Evolutionary conservation across 2,113 vertebrate species (phyloP), one percentile per base, ranked within the genome.

Genomic region (Fukomys damarensis): DNA sequence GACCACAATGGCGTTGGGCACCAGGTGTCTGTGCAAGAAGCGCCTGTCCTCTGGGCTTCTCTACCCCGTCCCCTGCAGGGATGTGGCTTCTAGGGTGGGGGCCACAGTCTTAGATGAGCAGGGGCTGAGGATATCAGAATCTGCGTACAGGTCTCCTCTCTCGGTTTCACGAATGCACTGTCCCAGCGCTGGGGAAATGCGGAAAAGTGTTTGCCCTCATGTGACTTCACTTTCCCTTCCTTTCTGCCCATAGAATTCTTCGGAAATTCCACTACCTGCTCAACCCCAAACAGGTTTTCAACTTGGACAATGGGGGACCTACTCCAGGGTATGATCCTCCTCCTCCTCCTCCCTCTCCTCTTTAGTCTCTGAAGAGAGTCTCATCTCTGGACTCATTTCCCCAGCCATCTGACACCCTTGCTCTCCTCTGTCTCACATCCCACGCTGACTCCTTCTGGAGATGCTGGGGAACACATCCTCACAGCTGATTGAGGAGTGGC

Each of bases 221-320:
- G n/a, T 74, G 80, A 86, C 43, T 81, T 88, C 79, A 14, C 4
- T 3, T 32, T 0, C 11, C 83, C 0, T 79, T 65, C 66, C 81
- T 86, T 85, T 49, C 28, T 54, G 26, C 13, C 20, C 87, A 52
- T 63, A 99, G 99, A 94, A 98, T 99, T 81, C 98, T 99, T 85
- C 97, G 98, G 96, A 99, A 99, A 95, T 99, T 99, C 88, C 98
- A 99, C 87, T 99, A 99, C 93, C 98, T 99, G 93, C 99, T 99
- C 97, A 99, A 99, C 96, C 99, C 99, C 5, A 98, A 98, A 97
- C 99, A 99, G 92, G 98, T 99, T 97, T 99, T 98, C 98, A 99
- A 98, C 98, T 97, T 99, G 98, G 98, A 99, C 94, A 98, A 97
- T 0, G 98, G 98, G 0, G 98, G 99, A 11, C 99, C 99, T 3